Percentiles rank a stretch among this genome's conserved stretches.
These are phyloP conservation scores for Drosophila atroscutellata DNA, from an alignment of 2,888 invertebrate genomes.

Conservation along the genomic window DNA sequence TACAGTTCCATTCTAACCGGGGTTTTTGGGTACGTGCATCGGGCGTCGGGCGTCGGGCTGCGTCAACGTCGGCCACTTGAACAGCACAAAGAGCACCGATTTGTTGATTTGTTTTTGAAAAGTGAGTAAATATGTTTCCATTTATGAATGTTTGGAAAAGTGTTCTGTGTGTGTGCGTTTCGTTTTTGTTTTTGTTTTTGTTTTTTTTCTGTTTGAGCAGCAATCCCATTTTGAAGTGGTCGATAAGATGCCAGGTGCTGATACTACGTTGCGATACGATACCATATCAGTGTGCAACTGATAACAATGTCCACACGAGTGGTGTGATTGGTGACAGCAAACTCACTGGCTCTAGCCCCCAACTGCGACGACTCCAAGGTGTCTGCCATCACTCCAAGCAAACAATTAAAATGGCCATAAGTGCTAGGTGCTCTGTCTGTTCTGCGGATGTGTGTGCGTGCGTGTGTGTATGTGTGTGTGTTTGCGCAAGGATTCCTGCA, in stretches of 20 bases:
- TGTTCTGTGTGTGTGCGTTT: constrained; percentile 56
- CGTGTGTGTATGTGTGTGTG: not conserved
- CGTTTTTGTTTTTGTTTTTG: constrained; percentile 13
- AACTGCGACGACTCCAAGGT: constrained; percentile 49
- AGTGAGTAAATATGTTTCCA: constrained; percentile 82
- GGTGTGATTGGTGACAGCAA: constrained; percentile 55
- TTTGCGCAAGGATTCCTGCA: constrained; percentile 50
- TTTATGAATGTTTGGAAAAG: constrained; percentile 80
- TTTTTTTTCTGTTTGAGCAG: constrained; percentile 71
- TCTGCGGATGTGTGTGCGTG: not conserved
- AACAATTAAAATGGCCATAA: constrained; percentile 47
- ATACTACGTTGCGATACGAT: constrained; percentile 47
- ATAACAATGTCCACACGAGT: constrained; percentile 51
- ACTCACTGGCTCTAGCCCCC: constrained; percentile 6
- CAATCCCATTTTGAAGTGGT: constrained; percentile 79
- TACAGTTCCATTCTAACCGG: constrained; percentile 17
- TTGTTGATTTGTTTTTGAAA: constrained; percentile 80
- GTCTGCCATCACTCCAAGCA: constrained; percentile 44
- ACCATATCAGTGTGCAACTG: constrained; percentile 58
- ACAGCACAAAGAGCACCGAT: constrained; percentile 79
- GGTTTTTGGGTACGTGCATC: constrained; percentile 32
- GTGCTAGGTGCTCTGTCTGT: constrained; percentile 11
- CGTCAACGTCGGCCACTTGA: constrained; percentile 62
- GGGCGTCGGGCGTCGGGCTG: not conserved
- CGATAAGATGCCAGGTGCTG: constrained; percentile 79